phyloP scores from a whole-genome alignment of 2,113 vertebrate species.

The Orientallactaga bullata region DNA sequence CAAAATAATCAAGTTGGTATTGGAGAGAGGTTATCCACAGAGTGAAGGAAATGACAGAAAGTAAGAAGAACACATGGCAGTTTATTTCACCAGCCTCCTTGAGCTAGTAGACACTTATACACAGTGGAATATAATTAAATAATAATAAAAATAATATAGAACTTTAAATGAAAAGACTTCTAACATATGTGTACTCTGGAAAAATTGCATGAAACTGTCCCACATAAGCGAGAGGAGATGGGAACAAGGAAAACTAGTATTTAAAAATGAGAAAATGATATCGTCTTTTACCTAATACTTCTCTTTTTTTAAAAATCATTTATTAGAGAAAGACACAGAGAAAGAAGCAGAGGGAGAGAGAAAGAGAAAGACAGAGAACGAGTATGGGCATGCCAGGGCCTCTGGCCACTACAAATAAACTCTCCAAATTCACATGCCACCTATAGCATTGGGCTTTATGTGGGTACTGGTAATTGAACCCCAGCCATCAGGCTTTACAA shows the following conservation, averaged over 20 bases:
- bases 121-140: neutral
- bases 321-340: too few species aligned
- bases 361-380: too few species aligned
- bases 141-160: neutral
- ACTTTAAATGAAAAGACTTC: constrained; percentile 43
- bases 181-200: neutral
- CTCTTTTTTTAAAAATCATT: too few species aligned
- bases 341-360: too few species aligned
- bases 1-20: neutral
- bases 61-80: neutral
- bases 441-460: too few species aligned
- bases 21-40: neutral
- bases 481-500: neutral
- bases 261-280: neutral
- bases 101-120: neutral
- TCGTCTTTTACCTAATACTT: constrained; percentile 28
- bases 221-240: neutral
- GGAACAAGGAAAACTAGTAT: constrained; percentile 1
- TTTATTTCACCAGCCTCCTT: neutral
- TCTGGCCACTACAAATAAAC: too few species aligned
- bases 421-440: too few species aligned
- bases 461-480: neutral
- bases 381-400: too few species aligned
- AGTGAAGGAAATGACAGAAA: neutral
- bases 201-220: neutral